phyloP scores from a whole-genome alignment of 2,113 vertebrate genomes.

The Scomber japonicus region DNA sequence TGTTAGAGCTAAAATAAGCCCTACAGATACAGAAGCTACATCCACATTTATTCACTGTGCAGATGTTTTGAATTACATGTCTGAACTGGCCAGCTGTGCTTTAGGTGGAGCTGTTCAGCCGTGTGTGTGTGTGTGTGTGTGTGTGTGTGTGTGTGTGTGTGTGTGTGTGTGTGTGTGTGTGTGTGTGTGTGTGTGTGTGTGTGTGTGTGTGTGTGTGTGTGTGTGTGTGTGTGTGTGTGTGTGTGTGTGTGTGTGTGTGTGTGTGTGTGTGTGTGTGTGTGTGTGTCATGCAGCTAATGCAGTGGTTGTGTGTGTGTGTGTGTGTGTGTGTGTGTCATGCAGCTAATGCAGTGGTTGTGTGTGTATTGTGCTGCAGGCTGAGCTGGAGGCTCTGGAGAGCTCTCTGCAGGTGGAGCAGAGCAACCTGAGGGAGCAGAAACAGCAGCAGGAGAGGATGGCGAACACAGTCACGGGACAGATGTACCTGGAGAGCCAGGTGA shows the following conservation, averaged over 20 bases:
- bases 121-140: neutral
- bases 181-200: neutral
- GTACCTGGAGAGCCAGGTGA: slow-evolving; percentile 96
- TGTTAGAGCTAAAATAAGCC: too few species aligned
- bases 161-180: neutral
- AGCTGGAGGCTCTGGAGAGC: slow-evolving; percentile 90
- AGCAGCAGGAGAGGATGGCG: slow-evolving; percentile 93
- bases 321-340: neutral
- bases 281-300: neutral
- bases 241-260: neutral
- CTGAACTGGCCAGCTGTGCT: too few species aligned
- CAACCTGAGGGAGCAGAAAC: slow-evolving; percentile 88
- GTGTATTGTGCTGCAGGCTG: slow-evolving; percentile 85
- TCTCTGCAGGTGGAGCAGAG: slow-evolving; percentile 89
- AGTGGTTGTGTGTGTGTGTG: neutral
- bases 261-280: too few species aligned
- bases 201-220: neutral
- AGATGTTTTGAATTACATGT: too few species aligned
- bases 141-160: neutral
- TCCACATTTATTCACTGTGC: too few species aligned
- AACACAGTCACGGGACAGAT: slow-evolving; percentile 96
- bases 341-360: neutral
- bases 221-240: neutral
- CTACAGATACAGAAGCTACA: too few species aligned
- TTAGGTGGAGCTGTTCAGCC: too few species aligned